Conservation (phyloP, 2,888 invertebrate genomes). For the Allygus modestus region DNA sequence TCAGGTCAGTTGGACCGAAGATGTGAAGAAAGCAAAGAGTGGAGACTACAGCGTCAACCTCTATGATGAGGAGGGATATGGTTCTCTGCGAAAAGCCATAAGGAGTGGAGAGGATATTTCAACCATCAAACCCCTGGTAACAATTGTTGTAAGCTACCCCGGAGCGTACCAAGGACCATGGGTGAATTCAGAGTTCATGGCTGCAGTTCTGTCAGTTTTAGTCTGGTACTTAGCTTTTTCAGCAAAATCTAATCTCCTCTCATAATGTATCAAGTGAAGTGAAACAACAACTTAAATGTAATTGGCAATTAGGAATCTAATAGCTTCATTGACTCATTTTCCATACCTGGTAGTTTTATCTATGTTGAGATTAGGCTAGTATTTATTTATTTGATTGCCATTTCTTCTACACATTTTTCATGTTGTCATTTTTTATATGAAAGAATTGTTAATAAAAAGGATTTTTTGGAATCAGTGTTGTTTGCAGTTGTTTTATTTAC, state of each 20-base stretch:
- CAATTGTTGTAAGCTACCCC: constrained; percentile 84
- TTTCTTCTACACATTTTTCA: neutral
- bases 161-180: constrained; percentile 94
- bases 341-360: neutral
- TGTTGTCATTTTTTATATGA: neutral
- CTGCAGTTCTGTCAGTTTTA: constrained; percentile 85
- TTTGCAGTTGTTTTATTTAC: too few relatives aligned
- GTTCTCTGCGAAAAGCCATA: constrained; percentile 89
- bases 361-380: neutral
- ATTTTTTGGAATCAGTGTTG: neutral
- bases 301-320: neutral
- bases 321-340: neutral
- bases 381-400: constrained; percentile 16
- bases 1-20: constrained; percentile 97
- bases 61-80: constrained; percentile 95
- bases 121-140: constrained; percentile 83
- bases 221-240: constrained; percentile 93
- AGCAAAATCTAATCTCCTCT: constrained; percentile 88
- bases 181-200: constrained; percentile 95
- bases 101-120: constrained; percentile 82
- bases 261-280: constrained; percentile 8
- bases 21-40: constrained; percentile 87
- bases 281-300: neutral
- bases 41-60: constrained; percentile 89
- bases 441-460: neutral